Evolutionary conservation across 2,888 invertebrate genomes (phyloP), one percentile per base, ranked within the genome.

Genomic region (Trachelus stipa): DNA sequence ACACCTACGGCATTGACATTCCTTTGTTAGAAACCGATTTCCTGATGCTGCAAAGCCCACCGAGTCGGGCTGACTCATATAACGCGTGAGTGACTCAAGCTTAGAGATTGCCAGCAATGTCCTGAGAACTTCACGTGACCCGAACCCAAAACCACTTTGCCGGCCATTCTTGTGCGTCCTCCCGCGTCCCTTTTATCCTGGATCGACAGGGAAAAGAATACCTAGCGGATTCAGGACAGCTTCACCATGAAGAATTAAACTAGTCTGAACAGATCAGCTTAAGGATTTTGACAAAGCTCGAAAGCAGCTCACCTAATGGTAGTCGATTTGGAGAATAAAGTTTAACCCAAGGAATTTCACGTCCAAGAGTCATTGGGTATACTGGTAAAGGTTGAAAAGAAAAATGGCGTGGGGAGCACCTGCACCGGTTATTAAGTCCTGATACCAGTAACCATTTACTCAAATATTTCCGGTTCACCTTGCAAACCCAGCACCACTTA

Each of bases 1-100:
- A 56, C 56, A 56, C 56, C 23, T 56, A 56, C 40, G 40, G 40
- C 85, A 84, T 85, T 85, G 84, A 86, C 88, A 88, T 90, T 89
- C 89, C 89, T 88, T 89, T 88, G 89, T 89, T 86, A 84, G 88
- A 87, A 89, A 90, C 85, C 86, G 88, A 89, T 89, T 88, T 83
- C 84, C 84, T 81, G 74, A 78, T 79, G 80, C 84, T 85, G 83
- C 81, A 85, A 85, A 85, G 85, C 82, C 85, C 82, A 34, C 71
- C 71, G 71, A 75, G 74, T 56, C 56, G 23, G 71, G 23, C 68
- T 77, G 75, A 75, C 75, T 77, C 77, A 69, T 69, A 69, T 77
- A 56, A 56, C 56, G 56, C 56, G 76, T 79, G 84, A 81, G 85
- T 90, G 90, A 91, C 88, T 91, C 90, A 91, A 88, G 85, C 84